Base-by-base conservation (phyloP, 2,113 vertebrate genomes). In the Laterallus jamaicensis region DNA sequence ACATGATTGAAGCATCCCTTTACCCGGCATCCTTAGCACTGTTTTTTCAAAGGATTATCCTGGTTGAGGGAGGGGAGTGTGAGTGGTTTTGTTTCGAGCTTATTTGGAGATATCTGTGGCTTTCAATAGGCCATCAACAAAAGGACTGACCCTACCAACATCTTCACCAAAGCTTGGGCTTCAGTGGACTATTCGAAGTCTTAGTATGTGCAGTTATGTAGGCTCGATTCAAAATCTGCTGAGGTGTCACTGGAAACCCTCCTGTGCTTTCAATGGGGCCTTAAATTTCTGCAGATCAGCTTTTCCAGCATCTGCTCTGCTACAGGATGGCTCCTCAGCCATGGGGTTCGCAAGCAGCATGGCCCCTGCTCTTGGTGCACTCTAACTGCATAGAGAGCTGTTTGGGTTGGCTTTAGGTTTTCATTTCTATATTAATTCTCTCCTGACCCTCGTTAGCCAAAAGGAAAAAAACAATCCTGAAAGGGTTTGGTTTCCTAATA, bases 391-490 rank as follows among this genome's bases (percentile, higher is more conserved):
- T 24, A 32, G 42, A 54, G 71, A 62, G 81, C 91, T 86, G 80
- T 88, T 52, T 71, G 89, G 64, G 42, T 81, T 92, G 93, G 54
- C 91, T 93, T 82, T 77, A 86, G 56, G 82, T 95, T 96, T 95
- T 85, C 76, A 66, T 96, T 78, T 82, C 87, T 91, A 5, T 79
- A 89, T 93, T 90, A 95, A 82, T 96, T 96, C 87, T 97, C 97
- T 96, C 91, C 93, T 95, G 95, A 97, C 96, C 95, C 96, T 97
- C 96, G 20, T 97, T 97, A 98, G 90, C 94, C 3, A 20, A 94
- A 95, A 97, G 91, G 90, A 97, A 96, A 96, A 96, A 97, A 89
- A 86, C 94, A 95, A 80, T 96, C 95, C 94, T 93, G 95, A 90
- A 93, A 96, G 95, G 87, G 76, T 91, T 97, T 93, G 91, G 60